phyloP scores from a whole-genome alignment of 2,797 vertebrate genomes.

The Astyanax mexicanus region DNA sequence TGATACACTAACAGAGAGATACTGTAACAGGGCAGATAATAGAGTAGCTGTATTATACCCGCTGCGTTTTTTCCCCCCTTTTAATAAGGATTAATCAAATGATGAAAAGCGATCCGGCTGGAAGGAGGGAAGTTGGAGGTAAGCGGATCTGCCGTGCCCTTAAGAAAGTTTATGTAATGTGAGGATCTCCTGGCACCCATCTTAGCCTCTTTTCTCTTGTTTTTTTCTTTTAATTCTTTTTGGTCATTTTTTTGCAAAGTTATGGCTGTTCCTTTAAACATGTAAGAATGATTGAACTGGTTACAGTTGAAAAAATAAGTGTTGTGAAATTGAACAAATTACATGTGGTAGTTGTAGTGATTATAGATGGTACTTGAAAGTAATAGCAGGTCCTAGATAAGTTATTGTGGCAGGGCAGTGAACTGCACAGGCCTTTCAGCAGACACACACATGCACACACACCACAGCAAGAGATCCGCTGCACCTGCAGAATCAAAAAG shows the following conservation, averaged over 20 bases:
- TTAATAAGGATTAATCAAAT: conserved; percentile 58
- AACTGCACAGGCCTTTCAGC: conserved; percentile 31
- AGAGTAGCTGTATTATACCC: conserved; percentile 40
- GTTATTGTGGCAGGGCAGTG: conserved; percentile 33
- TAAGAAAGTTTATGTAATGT: conserved; percentile 59
- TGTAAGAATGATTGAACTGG: background rate
- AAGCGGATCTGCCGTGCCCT: conserved; percentile 53
- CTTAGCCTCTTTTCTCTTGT: conserved; percentile 40
- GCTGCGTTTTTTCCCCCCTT: conserved; percentile 15
- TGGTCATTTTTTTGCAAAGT: conserved; percentile 3
- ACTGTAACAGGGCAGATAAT: conserved; percentile 32
- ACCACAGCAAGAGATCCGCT: conserved; percentile 29
- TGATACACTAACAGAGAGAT: conserved; percentile 35
- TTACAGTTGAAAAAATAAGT: background rate
- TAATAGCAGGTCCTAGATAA: conserved; percentile 38
- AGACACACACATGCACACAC: conserved; percentile 23
- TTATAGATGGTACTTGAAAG: conserved; percentile 24
- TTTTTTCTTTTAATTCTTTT: conserved; percentile 40
- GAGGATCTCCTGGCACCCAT: conserved; percentile 53
- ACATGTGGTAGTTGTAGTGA: conserved; percentile 17
- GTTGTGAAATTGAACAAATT: conserved; percentile 19
- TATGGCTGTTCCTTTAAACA: background rate
- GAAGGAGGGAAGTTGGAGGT: conserved; percentile 39
- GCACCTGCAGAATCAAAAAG: conserved; percentile 48
- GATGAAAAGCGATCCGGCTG: conserved; percentile 48